Base-by-base conservation (phyloP, 2,888 invertebrate species). In the Choreutis nemorana region DNA sequence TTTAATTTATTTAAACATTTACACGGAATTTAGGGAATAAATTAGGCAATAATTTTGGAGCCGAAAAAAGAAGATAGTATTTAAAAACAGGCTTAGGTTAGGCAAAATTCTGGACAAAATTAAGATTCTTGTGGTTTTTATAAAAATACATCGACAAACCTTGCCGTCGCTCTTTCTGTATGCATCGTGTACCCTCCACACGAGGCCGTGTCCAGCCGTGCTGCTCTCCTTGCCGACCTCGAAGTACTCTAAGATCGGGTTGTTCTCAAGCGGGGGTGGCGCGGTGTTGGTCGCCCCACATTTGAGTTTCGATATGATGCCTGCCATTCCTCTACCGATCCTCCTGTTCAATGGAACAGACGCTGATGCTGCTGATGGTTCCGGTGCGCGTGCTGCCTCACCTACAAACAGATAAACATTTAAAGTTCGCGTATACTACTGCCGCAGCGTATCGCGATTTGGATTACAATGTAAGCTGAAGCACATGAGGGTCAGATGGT, bases 151-250 rank as follows among this genome's bases (percentile, higher is more conserved):
- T n/a, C n/a, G n/a, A n/a, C 84, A 82, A 64, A 96, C 97, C 90
- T 90, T 91, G 45, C 90, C 90, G 53, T 97, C 96, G 40, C 86
- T 87, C 66, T 93, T 94, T 45, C 93, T 81, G 53, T 87, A 87
- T 1, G 91, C 96, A 45, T 96, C 94, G 62, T 92, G 91, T 39
- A 97, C 90, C 53, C 88, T 88, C 97, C 97, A 97, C 26, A 92
- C 86, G 41, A 92, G 82, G 49, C 94, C 94, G 0, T 94, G 94
- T 0, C 97, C 97, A 2, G 88, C 90, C 33, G 87, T 87, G 32
- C 87, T 86, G 30, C 82, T 80, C 56, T 91, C 91, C 50, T 89
- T 88, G 29, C 93, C 91, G 40, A 96, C 86, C 45, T 93, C 91
- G 67, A 90, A 97, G 70, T 87, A 88, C 54, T 91, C 87, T 55